Percentiles rank a stretch among this genome's conserved stretches.
Evolutionary conservation across 2,797 vertebrate genomes (phyloP).

Genomic region (Myiotriccus ornatus): DNA sequence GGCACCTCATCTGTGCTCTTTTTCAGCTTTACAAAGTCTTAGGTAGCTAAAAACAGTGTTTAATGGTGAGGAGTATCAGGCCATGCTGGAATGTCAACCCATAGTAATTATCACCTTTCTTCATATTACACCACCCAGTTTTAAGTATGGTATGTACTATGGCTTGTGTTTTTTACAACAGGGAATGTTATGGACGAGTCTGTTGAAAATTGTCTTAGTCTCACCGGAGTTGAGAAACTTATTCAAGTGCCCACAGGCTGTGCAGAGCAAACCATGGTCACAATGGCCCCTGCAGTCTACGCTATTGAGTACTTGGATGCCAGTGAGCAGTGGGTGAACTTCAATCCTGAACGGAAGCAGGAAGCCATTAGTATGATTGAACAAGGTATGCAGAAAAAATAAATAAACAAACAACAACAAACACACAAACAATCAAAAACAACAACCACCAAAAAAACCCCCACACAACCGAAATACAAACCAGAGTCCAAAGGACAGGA

Average conservation of each 20-base stretch:
- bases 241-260: constrained; percentile 74
- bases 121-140: background rate
- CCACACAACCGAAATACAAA: background rate
- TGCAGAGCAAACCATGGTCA: constrained; percentile 77
- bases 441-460: background rate
- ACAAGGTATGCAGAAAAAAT: constrained; percentile 38
- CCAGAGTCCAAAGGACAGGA: background rate
- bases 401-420: background rate
- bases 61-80: background rate
- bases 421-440: background rate
- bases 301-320: constrained; percentile 73
- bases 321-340: constrained; percentile 68
- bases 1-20: background rate
- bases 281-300: constrained; percentile 74
- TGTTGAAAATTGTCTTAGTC: constrained; percentile 70
- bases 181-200: constrained; percentile 64
- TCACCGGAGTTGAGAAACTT: constrained; percentile 66
- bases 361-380: constrained; percentile 69
- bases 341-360: constrained; percentile 48
- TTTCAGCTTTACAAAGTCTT: background rate
- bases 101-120: background rate
- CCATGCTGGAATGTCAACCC: background rate
- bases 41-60: background rate
- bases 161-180: background rate
- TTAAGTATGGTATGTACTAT: accelerated